These are phyloP conservation scores for Tetraodon nigroviridis DNA, from an alignment of 2,113 vertebrate species.

Conservation along the genomic window DNA sequence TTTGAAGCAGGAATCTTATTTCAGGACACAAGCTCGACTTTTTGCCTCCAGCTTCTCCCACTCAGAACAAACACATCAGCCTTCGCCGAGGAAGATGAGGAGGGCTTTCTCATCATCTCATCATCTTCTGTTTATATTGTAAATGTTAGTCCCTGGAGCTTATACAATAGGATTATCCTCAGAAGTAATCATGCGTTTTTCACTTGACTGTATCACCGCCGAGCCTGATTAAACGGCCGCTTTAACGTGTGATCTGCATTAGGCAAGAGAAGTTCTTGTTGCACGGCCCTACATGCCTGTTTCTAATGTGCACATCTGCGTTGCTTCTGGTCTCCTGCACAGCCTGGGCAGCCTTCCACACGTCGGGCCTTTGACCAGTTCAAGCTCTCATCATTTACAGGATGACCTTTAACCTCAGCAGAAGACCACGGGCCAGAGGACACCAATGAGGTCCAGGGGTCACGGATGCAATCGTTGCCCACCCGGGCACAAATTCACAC, in stretches of 20 bases:
- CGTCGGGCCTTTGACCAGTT: conserved; percentile 17
- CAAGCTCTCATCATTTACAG: conserved; percentile 12
- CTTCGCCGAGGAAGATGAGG: no score
- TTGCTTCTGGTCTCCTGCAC: conserved; percentile 24
- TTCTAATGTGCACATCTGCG: conserved; percentile 17
- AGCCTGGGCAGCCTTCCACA: not conserved
- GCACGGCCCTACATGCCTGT: conserved; percentile 22
- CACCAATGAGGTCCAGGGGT: conserved; percentile 11
- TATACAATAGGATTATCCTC: conserved; percentile 44
- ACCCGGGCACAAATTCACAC: not conserved
- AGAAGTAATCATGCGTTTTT: conserved; percentile 33
- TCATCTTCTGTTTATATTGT: not conserved
- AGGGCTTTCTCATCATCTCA: no score
- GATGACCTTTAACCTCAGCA: conserved; percentile 20
- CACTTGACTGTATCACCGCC: conserved; percentile 19
- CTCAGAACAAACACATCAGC: conserved; percentile 4
- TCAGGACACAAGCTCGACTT: no score
- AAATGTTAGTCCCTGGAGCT: conserved; percentile 14
- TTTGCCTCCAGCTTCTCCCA: no score
- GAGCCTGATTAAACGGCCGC: conserved; percentile 49
- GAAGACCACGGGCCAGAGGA: conserved; percentile 30
- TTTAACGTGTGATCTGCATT: conserved; percentile 45
- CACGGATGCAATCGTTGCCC: not conserved
- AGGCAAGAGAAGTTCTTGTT: conserved; percentile 36
- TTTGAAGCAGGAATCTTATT: no score